phyloP scores from a whole-genome alignment of 2,888 invertebrate species.

The Carterocephalus palaemon region DNA sequence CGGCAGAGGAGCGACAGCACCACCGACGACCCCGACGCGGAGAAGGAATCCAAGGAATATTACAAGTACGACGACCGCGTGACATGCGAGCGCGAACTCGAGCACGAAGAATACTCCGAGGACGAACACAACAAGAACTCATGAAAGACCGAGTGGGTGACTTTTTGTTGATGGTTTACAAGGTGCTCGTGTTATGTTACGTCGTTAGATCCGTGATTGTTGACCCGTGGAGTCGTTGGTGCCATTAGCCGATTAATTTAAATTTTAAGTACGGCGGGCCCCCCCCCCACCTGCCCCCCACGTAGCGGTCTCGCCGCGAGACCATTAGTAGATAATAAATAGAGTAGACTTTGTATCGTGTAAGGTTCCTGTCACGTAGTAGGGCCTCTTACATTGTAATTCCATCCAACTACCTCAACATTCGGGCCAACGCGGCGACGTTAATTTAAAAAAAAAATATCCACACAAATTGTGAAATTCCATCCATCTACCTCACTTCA shows the following conservation, averaged over 20 bases:
- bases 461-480: conserved; percentile 81
- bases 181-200: conserved; percentile 76
- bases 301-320: too few relatives aligned
- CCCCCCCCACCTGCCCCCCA: too few relatives aligned
- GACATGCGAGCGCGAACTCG: conserved; percentile 48
- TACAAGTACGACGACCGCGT: conserved; percentile 54
- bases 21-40: conserved; percentile 75
- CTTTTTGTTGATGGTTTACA: conserved; percentile 64
- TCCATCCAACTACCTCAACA: conserved; percentile 81
- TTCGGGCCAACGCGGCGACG: conserved; percentile 75
- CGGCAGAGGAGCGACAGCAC: conserved; percentile 60
- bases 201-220: conserved; percentile 70
- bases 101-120: conserved; percentile 66
- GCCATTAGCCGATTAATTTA: conserved; percentile 72
- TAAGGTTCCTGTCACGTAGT: conserved; percentile 65
- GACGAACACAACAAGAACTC: conserved; percentile 68
- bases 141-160: conserved; percentile 61
- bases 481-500: conserved; percentile 86
- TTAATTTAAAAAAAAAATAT: conserved; percentile 64
- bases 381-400: conserved; percentile 75
- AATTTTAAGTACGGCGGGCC: conserved; percentile 46
- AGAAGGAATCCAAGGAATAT: conserved; percentile 65
- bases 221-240: conserved; percentile 77
- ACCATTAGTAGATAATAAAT: conserved; percentile 60
- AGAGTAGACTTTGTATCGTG: conserved; percentile 70